Evolutionary conservation across 2,797 vertebrate species (phyloP).

Genomic region (Cheirogaleus major): DNA sequence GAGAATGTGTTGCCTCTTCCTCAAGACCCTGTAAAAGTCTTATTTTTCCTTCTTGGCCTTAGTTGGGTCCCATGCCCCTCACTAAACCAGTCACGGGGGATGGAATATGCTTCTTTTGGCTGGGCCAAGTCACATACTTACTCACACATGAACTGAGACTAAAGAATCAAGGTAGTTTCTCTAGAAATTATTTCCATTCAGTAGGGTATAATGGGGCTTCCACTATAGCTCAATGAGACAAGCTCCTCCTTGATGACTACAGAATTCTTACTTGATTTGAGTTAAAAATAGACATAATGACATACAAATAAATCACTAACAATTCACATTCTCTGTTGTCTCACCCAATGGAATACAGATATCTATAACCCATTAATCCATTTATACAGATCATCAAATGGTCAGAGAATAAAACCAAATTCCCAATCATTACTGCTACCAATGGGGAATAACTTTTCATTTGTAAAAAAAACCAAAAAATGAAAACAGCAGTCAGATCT

Average conservation of each 20-base stretch:
- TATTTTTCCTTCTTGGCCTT: not conserved
- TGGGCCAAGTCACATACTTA: not conserved
- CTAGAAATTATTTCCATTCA: not conserved
- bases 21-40: not conserved
- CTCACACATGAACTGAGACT: not conserved
- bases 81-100: not conserved
- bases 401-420: not conserved
- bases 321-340: not conserved
- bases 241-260: not conserved
- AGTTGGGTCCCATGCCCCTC: not conserved
- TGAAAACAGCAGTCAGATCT: not conserved
- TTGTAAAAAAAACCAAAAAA: not conserved
- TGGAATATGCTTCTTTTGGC: not conserved
- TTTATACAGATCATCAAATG: not conserved
- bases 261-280: not conserved
- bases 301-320: not conserved
- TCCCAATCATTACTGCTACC: not conserved
- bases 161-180: not conserved
- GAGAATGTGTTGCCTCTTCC: not conserved
- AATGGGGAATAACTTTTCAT: not conserved
- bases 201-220: not conserved
- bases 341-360: not conserved
- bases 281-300: not conserved
- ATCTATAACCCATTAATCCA: not conserved
- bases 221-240: not conserved